A percentile compares a stretch with the other conserved stretches of the same genome.
These are phyloP conservation scores for Drosophila austrosaltans DNA, from an alignment of 2,888 invertebrate species.

Conservation along the genomic window DNA sequence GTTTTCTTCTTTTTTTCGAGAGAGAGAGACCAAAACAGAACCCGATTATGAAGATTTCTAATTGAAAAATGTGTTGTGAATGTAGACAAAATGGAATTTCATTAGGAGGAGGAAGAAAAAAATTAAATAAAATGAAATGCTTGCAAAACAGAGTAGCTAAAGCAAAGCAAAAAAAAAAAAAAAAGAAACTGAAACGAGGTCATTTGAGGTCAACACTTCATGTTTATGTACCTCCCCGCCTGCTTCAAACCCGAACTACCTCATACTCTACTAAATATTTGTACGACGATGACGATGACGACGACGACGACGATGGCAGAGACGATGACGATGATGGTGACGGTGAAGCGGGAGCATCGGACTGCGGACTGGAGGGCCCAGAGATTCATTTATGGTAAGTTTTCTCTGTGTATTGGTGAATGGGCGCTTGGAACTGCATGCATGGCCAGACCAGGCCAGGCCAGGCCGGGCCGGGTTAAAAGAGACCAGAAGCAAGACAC, in stretches of 20 bases:
- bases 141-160: conserved; percentile 59
- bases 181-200: conserved; percentile 81
- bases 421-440: conserved; percentile 67
- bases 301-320: conserved; percentile 24
- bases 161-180: conserved; percentile 43
- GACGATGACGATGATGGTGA: conserved; percentile 18
- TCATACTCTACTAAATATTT: conserved; percentile 81
- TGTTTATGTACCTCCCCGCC: conserved; percentile 71
- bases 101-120: conserved; percentile 44
- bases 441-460: conserved; percentile 53
- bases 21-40: conserved; percentile 52
- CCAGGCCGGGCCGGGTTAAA: conserved; percentile 24
- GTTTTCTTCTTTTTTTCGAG: not conserved
- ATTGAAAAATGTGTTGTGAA: conserved; percentile 68
- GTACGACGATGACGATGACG: conserved; percentile 67
- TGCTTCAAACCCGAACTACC: conserved; percentile 76
- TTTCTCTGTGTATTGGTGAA: conserved; percentile 44
- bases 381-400: conserved; percentile 65
- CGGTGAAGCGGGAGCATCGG: conserved; percentile 5
- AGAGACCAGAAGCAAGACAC: conserved; percentile 13
- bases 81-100: conserved; percentile 66
- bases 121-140: conserved; percentile 52
- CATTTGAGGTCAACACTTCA: conserved; percentile 81
- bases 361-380: conserved; percentile 15
- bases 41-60: conserved; percentile 75